Percentiles rank a stretch among this genome's conserved stretches.
Evolutionary conservation across 2,113 vertebrate species (phyloP).

Genomic region (Callospermophilus lateralis): DNA sequence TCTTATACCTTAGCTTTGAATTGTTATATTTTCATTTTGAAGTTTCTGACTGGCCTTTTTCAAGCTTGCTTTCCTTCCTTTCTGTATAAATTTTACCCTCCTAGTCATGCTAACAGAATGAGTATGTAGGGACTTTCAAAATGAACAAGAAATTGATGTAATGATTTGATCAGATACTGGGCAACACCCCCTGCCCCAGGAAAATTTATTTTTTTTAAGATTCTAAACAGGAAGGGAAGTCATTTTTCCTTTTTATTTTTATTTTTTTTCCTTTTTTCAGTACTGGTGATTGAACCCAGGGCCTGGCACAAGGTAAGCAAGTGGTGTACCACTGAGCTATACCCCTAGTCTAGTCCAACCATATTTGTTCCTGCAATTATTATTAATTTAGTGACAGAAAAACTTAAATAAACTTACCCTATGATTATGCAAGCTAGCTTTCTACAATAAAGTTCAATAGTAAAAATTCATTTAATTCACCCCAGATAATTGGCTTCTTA

Average conservation of each 20-base stretch:
- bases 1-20: not conserved
- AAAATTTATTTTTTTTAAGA: no score
- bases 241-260: no score
- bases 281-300: not conserved
- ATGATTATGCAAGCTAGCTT: not conserved
- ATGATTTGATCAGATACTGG: not conserved
- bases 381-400: not conserved
- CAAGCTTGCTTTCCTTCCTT: not conserved
- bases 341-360: not conserved
- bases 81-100: not conserved
- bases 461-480: slow-evolving; percentile 6
- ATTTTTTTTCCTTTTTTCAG: not conserved
- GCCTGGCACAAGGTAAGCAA: not conserved
- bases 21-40: not conserved
- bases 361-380: not conserved
- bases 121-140: not conserved
- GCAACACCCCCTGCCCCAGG: not conserved
- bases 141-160: not conserved
- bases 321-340: no score
- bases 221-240: no score
- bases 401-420: not conserved
- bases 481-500: not conserved
- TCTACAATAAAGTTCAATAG: not conserved
- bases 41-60: not conserved
- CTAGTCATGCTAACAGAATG: not conserved